phyloP scores from a whole-genome alignment of 2,113 vertebrate species.

The Spea bombifrons region DNA sequence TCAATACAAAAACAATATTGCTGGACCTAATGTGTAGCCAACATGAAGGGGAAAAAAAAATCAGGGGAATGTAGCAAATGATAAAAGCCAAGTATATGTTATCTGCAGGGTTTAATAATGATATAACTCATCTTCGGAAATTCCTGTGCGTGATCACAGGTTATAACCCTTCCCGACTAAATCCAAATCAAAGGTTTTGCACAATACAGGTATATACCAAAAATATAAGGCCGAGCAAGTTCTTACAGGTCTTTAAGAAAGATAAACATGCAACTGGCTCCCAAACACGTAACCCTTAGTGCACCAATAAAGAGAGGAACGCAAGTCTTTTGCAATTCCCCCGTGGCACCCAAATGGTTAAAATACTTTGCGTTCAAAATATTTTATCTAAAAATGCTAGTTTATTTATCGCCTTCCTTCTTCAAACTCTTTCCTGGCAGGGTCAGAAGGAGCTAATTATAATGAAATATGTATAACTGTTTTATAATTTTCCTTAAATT shows the following conservation, averaged over 20 bases:
- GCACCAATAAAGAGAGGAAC: too few species aligned
- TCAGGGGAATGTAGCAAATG: too few species aligned
- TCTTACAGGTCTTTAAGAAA: conserved; percentile 25
- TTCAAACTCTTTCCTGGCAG: conserved; percentile 8
- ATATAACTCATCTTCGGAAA: neutral
- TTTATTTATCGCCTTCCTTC: conserved; percentile 24
- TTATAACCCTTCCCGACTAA: neutral
- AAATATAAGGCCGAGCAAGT: neutral
- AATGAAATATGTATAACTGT: neutral
- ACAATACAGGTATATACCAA: conserved; percentile 5
- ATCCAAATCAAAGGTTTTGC: conserved; percentile 20
- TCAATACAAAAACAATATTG: too few species aligned
- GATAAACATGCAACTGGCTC: conserved; percentile 33
- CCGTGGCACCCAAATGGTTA: neutral
- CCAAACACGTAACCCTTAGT: neutral
- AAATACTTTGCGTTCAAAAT: conserved; percentile 28
- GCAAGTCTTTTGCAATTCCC: too few species aligned
- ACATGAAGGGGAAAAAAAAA: too few species aligned
- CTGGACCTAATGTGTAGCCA: too few species aligned
- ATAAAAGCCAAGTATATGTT: too few species aligned
- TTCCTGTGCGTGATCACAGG: conserved; percentile 24
- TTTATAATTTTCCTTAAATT: too few species aligned
- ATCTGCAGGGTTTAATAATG: neutral
- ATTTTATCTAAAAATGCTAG: neutral
- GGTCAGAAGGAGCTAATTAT: conserved; percentile 7